phyloP scores from a whole-genome alignment of 2,888 invertebrate genomes.

The Orthosia cruda region DNA sequence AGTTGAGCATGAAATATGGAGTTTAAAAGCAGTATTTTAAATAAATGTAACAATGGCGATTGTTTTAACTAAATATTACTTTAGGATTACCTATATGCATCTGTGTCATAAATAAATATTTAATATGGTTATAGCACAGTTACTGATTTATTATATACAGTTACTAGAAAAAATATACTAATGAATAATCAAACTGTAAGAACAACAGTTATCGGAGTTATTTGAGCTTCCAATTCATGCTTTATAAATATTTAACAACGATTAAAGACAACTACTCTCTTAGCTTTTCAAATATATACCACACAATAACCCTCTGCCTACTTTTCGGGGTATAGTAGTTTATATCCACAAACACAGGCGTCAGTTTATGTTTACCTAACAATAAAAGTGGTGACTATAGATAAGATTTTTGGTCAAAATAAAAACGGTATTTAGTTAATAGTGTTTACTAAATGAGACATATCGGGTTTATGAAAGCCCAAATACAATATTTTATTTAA shows the following conservation, averaged over 20 bases:
- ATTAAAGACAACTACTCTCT: not conserved
- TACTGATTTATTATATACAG: too few relatives aligned
- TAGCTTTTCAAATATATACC: not conserved
- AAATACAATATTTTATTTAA: not conserved
- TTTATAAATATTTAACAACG: not conserved
- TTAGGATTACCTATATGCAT: not conserved
- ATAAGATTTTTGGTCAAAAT: too few relatives aligned
- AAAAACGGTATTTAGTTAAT: too few relatives aligned
- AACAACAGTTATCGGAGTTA: not conserved
- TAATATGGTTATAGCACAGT: not conserved
- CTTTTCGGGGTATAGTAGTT: too few relatives aligned
- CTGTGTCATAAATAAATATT: conserved; percentile 16
- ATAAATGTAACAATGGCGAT: not conserved
- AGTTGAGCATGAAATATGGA: too few relatives aligned
- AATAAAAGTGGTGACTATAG: too few relatives aligned
- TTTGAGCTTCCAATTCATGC: not conserved
- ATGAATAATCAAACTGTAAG: too few relatives aligned
- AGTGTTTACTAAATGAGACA: too few relatives aligned
- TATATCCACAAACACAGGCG: too few relatives aligned
- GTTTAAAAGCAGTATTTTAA: conserved; percentile 1
- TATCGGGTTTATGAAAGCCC: not conserved
- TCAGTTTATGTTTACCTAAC: too few relatives aligned
- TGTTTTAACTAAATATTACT: conserved; percentile 5
- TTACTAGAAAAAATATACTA: too few relatives aligned
- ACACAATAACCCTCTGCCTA: too few relatives aligned